Evolutionary conservation across 2,113 vertebrate species (phyloP).

Genomic region (Semicossyphus pulcher): DNA sequence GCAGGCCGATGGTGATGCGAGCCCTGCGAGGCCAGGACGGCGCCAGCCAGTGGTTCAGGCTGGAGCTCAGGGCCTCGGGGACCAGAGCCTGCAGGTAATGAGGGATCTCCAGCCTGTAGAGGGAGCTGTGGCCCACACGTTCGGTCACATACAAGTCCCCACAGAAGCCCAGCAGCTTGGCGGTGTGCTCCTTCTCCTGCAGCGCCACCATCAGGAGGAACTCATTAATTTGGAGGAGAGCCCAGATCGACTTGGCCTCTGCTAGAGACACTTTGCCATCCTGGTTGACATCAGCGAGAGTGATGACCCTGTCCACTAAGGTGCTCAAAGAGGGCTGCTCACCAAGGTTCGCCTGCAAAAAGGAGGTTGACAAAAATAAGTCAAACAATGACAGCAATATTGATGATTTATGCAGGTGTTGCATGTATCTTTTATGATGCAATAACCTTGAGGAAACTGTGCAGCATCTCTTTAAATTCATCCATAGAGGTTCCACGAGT

Average conservation of each 20-base stretch:
- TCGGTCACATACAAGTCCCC: conserved; percentile 95
- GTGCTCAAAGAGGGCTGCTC: conserved; percentile 88
- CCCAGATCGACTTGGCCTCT: conserved; percentile 96
- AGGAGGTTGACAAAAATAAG: background rate
- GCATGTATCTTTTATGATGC: background rate
- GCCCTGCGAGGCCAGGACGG: conserved; percentile 94
- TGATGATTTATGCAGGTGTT: background rate
- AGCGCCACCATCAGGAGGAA: conserved; percentile 93
- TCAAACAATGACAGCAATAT: background rate
- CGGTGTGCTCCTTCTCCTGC: conserved; percentile 91
- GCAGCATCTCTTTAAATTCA: conserved; percentile 96
- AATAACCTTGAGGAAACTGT: conserved; percentile 92
- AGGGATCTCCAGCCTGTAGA: conserved; percentile 86
- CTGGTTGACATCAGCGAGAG: conserved; percentile 91
- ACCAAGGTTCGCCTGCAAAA: conserved; percentile 88
- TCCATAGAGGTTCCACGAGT: conserved; percentile 95
- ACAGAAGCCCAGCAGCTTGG: conserved; percentile 91
- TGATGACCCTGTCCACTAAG: conserved; percentile 88
- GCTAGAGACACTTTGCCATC: conserved; percentile 93
- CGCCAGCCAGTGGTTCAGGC: conserved; percentile 92
- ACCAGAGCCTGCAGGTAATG: conserved; percentile 86
- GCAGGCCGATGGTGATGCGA: conserved; percentile 92
- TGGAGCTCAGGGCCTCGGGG: conserved; percentile 82
- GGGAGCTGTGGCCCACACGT: conserved; percentile 85
- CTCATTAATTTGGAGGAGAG: conserved; percentile 93